Evolutionary conservation across 2,113 vertebrate genomes (phyloP).

Genomic region (Tenrec ecaudatus): DNA sequence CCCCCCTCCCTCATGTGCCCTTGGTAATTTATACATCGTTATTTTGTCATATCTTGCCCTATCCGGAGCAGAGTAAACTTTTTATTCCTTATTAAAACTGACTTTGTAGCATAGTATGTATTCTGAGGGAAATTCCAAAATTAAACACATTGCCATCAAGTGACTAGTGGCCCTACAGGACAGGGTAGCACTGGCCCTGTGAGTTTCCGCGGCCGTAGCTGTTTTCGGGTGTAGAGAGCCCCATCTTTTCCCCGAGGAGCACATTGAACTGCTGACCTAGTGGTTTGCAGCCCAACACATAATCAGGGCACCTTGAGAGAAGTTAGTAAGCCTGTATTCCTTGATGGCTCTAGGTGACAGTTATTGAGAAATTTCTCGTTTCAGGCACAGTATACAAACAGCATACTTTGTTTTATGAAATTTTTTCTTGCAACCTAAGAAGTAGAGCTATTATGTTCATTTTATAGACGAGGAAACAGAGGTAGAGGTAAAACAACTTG

Average conservation of each 20-base stretch:
- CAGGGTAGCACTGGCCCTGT: no score
- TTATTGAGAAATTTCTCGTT: neutral
- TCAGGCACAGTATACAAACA: neutral
- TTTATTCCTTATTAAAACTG: neutral
- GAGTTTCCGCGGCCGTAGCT: no score
- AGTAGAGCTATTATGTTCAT: neutral
- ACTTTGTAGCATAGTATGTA: neutral
- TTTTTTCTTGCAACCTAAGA: neutral
- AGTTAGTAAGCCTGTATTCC: neutral
- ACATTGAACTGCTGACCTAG: no score
- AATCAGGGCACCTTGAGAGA: no score
- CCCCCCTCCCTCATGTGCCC: no score
- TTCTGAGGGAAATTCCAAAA: neutral
- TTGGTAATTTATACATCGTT: no score
- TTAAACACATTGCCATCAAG: no score
- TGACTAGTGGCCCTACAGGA: no score
- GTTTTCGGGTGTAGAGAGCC: no score
- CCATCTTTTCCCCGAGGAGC: no score
- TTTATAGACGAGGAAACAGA: conserved; percentile 38
- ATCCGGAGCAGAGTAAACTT: neutral
- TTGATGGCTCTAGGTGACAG: neutral
- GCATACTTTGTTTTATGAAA: neutral
- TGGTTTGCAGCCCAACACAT: no score
- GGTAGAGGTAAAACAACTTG: neutral
- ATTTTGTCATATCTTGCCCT: no score